Conservation (phyloP, 2,888 invertebrate genomes). For the Parnassius smintheus region DNA sequence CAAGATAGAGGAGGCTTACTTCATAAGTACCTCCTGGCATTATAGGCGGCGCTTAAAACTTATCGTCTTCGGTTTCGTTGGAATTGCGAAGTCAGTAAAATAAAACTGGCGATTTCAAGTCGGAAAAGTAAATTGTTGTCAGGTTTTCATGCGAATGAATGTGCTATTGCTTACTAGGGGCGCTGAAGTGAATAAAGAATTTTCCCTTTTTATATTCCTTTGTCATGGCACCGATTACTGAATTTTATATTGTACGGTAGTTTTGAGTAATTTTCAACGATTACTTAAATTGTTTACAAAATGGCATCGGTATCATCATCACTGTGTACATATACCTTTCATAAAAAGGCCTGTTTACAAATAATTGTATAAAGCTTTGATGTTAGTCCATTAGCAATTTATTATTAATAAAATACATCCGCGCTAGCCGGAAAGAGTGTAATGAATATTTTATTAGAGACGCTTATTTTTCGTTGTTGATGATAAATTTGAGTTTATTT, state of each 20-base stretch:
- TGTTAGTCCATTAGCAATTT: too few species aligned
- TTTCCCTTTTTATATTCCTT: conserved; percentile 22
- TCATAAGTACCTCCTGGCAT: conserved; percentile 33
- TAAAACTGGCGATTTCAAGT: conserved; percentile 28
- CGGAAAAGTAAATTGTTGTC: conserved; percentile 27
- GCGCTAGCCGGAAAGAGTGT: too few species aligned
- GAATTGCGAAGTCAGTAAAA: conserved; percentile 29
- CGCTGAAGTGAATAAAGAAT: conserved; percentile 19
- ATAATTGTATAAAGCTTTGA: too few species aligned
- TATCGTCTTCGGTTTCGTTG: conserved; percentile 33
- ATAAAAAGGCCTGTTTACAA: too few species aligned
- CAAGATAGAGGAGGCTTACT: conserved; percentile 37
- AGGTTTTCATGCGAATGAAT: conserved; percentile 23
- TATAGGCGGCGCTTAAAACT: conserved; percentile 37
- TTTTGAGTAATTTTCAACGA: background rate
- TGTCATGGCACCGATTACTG: conserved; percentile 22
- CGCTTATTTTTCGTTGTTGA: too few species aligned
- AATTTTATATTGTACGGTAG: conserved; percentile 13
- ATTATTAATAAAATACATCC: too few species aligned
- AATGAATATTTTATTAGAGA: too few species aligned
- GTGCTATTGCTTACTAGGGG: conserved; percentile 10
- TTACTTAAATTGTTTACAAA: too few species aligned
- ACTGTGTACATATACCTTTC: too few species aligned
- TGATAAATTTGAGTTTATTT: too few species aligned
- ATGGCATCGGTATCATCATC: too few species aligned